A percentile compares a stretch with the other conserved stretches of the same genome.
These are phyloP conservation scores for Mesocricetus auratus DNA, from an alignment of 2,113 vertebrate genomes.

Conservation along the genomic window DNA sequence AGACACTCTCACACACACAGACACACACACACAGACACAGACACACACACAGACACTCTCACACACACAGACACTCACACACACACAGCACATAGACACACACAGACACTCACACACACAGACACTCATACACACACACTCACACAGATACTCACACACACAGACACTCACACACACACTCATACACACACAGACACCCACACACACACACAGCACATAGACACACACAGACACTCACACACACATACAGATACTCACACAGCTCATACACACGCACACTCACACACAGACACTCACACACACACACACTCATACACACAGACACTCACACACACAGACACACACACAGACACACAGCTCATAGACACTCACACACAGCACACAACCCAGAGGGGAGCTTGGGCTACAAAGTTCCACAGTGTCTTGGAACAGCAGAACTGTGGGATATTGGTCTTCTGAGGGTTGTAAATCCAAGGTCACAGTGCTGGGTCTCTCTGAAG, in stretches of 20 bases:
- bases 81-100: not conserved
- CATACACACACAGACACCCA: not conserved
- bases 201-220: no score
- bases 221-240: no score
- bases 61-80: no score
- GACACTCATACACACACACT: not conserved
- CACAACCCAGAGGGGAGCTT: no score
- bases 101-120: not conserved
- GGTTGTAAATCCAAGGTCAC: not conserved
- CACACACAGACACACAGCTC: not conserved
- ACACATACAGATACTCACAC: no score
- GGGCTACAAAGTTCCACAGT: not conserved
- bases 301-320: no score
- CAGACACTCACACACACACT: no score
- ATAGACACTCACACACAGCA: not conserved
- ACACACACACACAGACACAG: not conserved
- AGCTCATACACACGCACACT: no score
- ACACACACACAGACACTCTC: not conserved
- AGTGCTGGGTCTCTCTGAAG: not conserved
- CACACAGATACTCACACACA: not conserved
- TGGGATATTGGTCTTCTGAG: not conserved
- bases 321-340: not conserved
- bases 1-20: not conserved
- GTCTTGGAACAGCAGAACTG: not conserved
- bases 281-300: no score